Base-by-base conservation (phyloP, 2,888 invertebrate species). In the Drosophila koepferae region DNA sequence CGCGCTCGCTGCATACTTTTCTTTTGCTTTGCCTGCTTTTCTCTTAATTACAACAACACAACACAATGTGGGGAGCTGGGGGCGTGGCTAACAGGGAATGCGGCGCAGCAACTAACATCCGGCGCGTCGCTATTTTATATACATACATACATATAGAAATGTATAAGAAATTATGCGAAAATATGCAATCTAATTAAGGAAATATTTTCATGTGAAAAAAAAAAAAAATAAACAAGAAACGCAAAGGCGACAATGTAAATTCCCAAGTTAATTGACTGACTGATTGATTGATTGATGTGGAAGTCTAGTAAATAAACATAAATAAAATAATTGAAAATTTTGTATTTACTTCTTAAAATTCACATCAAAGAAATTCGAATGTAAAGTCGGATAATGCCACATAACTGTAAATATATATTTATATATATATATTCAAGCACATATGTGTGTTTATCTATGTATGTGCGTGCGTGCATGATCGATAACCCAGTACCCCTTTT, bases 141-240 rank as follows among this genome's bases (percentile, higher is more conserved):
- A 28, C 23, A 23, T 76, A 74, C 74, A 79, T 74, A 74, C 12
- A 43, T 40, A 54, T 54, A 53, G 38, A 20, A 23, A 41, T 78
- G 72, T 76, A 79, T 78, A 75, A 80, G 75, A 80, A 83, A 89
- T 75, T 77, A 85, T 87, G 86, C 86, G 86, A 87, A 86, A 85
- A 85, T 71, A 89, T 84, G 81, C 53, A 73, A 78, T 72, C 72
- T 70, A 77, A 84, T 85, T 76, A 74, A 63, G 65, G 60, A 59
- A 14, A 31, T 31, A 46, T 40, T 40, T 36, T 31, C 31, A 62
- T 72, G 63, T 63, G 53, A 67, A 63, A 7, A 55, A 28, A 12
- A 14, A 31, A 31, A 28, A 12, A 8, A 31, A 31, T n/a, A n/a
- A n/a, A n/a, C n/a, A n/a, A n/a, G n/a, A n/a, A 5, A 9, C 9